Evolutionary conservation across 2,113 vertebrate genomes (phyloP), one percentile per base, ranked within the genome.

Genomic region (Aix galericulata): DNA sequence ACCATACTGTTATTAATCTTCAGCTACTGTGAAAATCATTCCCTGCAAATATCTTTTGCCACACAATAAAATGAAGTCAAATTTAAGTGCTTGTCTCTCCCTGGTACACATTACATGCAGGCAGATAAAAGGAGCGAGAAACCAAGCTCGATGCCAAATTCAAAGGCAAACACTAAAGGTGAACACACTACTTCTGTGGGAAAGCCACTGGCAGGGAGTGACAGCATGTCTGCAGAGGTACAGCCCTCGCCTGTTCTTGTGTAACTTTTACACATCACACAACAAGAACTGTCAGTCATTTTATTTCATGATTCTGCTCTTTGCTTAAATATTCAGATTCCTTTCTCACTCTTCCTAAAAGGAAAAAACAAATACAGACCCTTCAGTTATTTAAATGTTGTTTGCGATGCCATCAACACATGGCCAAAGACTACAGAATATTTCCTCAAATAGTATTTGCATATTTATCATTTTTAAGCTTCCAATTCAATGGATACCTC

Each of bases 91-190:
- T 42, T 77, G 52, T 59, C 82, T 89, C 72, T 82, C 82, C 75
- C 67, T 77, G 60, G 85, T 79, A 82, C 87, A 40, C 17, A 22
- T 34, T 75, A 25, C 42, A 9, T 53, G 71, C 42, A 56, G 72
- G 60, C 20, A 90, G 64, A 91, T 63, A 89, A 88, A 94, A 93
- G 27, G 46, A 64, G 17, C 20, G 83, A 82, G 91, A 94, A 94
- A 79, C 40, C 62, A 80, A 92, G 36, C 85, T 13, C 52, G 72
- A 91, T 95, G 63, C 31, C 67, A 77, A 83, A 86, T 69, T 83
- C 82, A 59, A 95, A 95, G 87, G 59, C 34, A 79, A 95, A 94
- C 52, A 94, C 74, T 67, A 48, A 91, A 86, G 76, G 79, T 77
- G 82, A 79, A 62, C 13, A 55, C 12, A 9, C 25, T 29, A 2